phyloP scores from a whole-genome alignment of 2,113 vertebrate genomes.

The Cephalopterus ornatus region DNA sequence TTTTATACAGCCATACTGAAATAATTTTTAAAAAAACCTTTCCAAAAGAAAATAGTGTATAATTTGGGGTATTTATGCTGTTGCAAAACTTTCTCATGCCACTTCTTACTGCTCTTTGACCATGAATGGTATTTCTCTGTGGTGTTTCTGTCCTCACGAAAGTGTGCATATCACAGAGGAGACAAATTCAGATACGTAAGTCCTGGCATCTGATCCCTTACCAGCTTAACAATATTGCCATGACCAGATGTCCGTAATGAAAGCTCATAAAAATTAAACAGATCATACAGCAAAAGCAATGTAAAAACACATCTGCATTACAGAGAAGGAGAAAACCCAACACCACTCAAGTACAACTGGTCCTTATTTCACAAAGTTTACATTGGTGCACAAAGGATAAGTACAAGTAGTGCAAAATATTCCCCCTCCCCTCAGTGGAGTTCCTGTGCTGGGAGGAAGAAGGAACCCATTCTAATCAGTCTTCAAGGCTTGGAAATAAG shows the following conservation, averaged over 20 bases:
- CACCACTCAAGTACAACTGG: background rate
- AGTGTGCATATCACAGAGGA: background rate
- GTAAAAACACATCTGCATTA: background rate
- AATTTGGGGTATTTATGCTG: background rate
- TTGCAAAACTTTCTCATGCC: background rate
- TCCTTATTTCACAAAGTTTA: background rate
- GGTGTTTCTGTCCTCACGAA: background rate
- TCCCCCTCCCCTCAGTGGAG: rapidly evolving
- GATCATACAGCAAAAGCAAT: background rate
- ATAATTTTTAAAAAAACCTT: background rate
- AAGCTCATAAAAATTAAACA: background rate
- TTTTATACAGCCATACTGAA: slow-evolving; percentile 7
- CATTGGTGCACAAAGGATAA: background rate
- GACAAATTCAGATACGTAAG: background rate
- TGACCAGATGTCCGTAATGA: background rate
- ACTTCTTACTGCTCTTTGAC: background rate
- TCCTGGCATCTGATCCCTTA: background rate
- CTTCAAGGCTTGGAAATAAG: background rate
- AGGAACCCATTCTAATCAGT: background rate
- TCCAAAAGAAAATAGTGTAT: background rate
- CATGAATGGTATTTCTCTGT: background rate
- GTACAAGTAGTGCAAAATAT: background rate
- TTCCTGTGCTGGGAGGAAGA: background rate
- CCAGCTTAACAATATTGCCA: background rate
- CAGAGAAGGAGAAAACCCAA: background rate